Evolutionary conservation across 2,113 vertebrate genomes (phyloP).

Genomic region (Lichenostomus cassidix): DNA sequence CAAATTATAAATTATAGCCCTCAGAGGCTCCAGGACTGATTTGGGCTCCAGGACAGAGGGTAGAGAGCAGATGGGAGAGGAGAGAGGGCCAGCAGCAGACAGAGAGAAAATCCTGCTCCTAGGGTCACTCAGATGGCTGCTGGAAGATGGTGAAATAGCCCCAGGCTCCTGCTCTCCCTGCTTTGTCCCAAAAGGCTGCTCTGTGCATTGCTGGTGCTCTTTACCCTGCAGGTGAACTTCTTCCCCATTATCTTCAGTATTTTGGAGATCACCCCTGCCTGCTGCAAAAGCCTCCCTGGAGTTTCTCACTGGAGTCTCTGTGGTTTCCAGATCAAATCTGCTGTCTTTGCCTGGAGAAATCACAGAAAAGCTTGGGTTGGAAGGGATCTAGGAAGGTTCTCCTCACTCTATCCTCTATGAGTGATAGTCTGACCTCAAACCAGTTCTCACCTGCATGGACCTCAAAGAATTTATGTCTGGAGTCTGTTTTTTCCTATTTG

Average conservation of each 20-base stretch:
- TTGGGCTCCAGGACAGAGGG: background rate
- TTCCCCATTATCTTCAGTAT: rapidly evolving
- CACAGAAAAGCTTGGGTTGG: background rate
- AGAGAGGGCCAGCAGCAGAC: background rate
- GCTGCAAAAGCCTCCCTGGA: background rate
- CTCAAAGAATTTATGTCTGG: rapidly evolving
- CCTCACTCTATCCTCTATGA: rapidly evolving
- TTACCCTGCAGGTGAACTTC: background rate
- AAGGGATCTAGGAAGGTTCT: background rate
- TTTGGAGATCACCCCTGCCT: background rate
- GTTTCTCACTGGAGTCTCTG: background rate
- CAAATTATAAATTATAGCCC: background rate
- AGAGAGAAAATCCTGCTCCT: background rate
- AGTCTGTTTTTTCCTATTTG: rapidly evolving
- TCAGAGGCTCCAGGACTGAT: background rate
- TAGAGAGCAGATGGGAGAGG: background rate
- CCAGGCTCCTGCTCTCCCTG: background rate
- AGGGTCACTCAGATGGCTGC: background rate
- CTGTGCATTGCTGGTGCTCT: background rate
- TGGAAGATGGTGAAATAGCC: background rate
- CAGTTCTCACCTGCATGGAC: background rate
- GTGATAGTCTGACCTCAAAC: background rate
- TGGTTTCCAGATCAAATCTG: background rate
- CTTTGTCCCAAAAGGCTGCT: background rate
- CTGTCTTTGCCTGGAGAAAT: background rate